Percentiles rank a stretch among this genome's conserved stretches.
phyloP scores from a whole-genome alignment of 2,797 vertebrate genomes.

The Strix occidentalis region DNA sequence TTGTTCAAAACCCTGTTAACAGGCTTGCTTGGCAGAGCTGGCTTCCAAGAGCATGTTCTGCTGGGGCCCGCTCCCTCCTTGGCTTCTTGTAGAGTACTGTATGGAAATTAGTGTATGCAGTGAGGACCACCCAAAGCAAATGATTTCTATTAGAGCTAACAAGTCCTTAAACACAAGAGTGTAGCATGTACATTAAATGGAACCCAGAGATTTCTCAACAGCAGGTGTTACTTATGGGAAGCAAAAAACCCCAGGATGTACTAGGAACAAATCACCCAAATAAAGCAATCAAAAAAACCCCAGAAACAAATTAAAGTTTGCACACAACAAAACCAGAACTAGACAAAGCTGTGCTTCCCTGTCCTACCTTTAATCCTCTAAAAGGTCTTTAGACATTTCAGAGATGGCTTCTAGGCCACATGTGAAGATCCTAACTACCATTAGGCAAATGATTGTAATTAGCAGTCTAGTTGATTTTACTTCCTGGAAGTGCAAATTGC shows the following conservation, averaged over 20 bases:
- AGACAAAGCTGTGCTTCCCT: not conserved
- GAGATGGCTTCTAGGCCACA: not conserved
- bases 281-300: not conserved
- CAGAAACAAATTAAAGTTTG: not conserved
- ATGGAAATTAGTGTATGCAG: not conserved
- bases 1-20: not conserved
- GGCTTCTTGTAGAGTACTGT: not conserved
- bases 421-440: not conserved
- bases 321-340: not conserved
- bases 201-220: not conserved
- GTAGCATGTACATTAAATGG: not conserved
- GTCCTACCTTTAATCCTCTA: not conserved
- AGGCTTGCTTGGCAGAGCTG: slow-evolving; percentile 7
- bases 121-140: slow-evolving; percentile 17
- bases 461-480: not conserved
- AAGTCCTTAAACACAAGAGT: not conserved
- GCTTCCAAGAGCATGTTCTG: not conserved
- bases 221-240: not conserved
- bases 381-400: not conserved
- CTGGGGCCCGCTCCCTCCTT: not conserved
- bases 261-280: not conserved
- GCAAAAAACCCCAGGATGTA: not conserved
- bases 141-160: not conserved
- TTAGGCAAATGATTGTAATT: not conserved
- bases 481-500: not conserved